Evolutionary conservation across 2,113 vertebrate species (phyloP).

Genomic region (Peucedramus taeniatus): DNA sequence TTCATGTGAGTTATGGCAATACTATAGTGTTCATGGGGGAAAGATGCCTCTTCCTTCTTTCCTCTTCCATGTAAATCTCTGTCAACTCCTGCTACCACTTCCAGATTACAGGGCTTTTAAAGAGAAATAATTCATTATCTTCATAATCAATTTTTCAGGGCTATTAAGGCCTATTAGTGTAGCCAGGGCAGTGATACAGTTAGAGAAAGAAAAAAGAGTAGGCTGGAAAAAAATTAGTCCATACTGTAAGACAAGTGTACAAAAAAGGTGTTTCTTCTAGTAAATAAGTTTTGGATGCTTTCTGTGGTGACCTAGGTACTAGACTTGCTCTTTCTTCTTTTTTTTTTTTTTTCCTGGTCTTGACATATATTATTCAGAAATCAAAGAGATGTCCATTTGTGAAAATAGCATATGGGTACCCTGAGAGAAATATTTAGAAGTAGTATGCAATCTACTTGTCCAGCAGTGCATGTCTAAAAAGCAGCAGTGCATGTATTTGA

Average conservation of each 20-base stretch:
- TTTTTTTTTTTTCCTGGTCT: neutral
- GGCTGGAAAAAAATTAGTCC: neutral
- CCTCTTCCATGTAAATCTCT: neutral
- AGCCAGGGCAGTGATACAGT: neutral
- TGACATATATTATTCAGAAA: neutral
- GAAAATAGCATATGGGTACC: neutral
- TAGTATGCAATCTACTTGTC: neutral
- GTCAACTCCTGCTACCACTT: neutral
- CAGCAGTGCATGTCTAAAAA: neutral
- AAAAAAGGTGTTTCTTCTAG: neutral
- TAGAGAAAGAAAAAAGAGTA: neutral
- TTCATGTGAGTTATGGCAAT: neutral
- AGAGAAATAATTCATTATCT: constrained; percentile 9
- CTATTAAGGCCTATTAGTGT: neutral
- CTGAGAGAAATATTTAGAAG: neutral
- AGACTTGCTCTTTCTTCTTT: neutral
- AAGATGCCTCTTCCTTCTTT: neutral
- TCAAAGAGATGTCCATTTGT: neutral
- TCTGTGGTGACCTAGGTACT: neutral
- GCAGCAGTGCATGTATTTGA: neutral
- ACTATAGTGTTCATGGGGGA: neutral
- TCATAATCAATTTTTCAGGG: neutral
- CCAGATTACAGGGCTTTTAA: neutral
- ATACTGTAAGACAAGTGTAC: neutral
- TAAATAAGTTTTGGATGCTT: neutral